phyloP scores from a whole-genome alignment of 2,797 vertebrate species.

The Hydrocynus forskahlii region DNA sequence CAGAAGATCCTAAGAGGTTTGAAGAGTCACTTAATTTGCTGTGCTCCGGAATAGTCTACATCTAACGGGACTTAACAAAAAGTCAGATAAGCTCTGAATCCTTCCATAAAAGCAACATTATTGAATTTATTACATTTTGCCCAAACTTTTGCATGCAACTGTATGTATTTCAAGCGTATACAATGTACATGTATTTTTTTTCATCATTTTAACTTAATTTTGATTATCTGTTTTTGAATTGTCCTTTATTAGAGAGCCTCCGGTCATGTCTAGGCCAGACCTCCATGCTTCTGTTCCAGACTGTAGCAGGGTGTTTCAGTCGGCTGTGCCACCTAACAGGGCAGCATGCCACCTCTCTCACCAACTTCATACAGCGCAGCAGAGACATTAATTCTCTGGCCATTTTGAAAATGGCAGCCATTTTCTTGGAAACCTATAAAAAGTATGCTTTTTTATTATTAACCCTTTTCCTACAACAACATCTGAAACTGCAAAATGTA shows the following conservation, averaged over 20 bases:
- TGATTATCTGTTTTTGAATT: not conserved
- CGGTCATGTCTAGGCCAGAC: slow-evolving; percentile 68
- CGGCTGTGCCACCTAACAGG: slow-evolving; percentile 88
- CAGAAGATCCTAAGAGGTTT: no score
- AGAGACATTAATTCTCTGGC: slow-evolving; percentile 84
- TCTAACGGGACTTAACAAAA: no score
- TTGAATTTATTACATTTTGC: no score
- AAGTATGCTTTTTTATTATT: slow-evolving; percentile 68
- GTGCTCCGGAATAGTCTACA: no score
- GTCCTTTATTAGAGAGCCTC: slow-evolving; percentile 74
- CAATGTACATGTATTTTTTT: not conserved
- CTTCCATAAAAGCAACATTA: no score
- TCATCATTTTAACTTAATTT: not conserved
- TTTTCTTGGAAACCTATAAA: slow-evolving; percentile 90
- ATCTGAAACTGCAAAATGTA: slow-evolving; percentile 64
- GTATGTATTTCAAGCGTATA: no score
- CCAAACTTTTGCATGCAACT: no score
- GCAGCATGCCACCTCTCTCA: slow-evolving; percentile 87
- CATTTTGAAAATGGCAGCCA: slow-evolving; percentile 84
- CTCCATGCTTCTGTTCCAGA: slow-evolving; percentile 84
- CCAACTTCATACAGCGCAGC: slow-evolving; percentile 83
- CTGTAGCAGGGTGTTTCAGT: slow-evolving; percentile 86
- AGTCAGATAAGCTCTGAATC: no score
- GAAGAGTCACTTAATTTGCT: no score
- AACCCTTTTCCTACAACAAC: not conserved